These are phyloP conservation scores for Baryphthengus martii DNA, from an alignment of 2,113 vertebrate species.

Conservation along the genomic window DNA sequence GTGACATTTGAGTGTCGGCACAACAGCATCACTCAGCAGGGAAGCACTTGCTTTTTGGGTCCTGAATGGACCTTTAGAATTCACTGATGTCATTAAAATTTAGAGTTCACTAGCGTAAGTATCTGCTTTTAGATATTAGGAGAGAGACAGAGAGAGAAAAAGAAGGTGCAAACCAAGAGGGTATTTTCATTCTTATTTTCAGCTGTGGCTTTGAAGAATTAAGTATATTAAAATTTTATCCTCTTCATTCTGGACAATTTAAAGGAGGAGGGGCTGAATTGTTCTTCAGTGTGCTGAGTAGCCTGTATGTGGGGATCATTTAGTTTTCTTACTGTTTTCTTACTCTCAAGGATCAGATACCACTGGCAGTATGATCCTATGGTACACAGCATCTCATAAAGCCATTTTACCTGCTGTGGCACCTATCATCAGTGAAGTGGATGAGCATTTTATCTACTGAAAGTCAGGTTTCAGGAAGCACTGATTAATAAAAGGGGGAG, in stretches of 20 bases:
- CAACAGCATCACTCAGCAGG: background rate
- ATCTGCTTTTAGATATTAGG: background rate
- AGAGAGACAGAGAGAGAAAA: too few species aligned
- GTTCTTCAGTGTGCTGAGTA: background rate
- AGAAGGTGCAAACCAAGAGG: background rate
- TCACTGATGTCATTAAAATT: background rate
- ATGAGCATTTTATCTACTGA: background rate
- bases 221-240: background rate
- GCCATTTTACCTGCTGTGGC: background rate
- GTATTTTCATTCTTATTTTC: background rate
- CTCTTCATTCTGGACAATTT: background rate
- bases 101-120: background rate
- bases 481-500: rapidly evolving
- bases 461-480: background rate
- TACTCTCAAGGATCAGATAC: background rate
- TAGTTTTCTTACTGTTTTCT: background rate
- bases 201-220: background rate
- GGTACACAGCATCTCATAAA: background rate
- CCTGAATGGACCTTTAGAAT: background rate
- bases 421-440: background rate
- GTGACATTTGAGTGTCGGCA: background rate
- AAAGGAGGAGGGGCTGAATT: background rate
- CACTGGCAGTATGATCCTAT: background rate
- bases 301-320: background rate
- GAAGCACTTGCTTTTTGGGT: background rate